These are phyloP conservation scores for Lithosia quadra DNA, from an alignment of 2,888 invertebrate genomes.

Conservation along the genomic window DNA sequence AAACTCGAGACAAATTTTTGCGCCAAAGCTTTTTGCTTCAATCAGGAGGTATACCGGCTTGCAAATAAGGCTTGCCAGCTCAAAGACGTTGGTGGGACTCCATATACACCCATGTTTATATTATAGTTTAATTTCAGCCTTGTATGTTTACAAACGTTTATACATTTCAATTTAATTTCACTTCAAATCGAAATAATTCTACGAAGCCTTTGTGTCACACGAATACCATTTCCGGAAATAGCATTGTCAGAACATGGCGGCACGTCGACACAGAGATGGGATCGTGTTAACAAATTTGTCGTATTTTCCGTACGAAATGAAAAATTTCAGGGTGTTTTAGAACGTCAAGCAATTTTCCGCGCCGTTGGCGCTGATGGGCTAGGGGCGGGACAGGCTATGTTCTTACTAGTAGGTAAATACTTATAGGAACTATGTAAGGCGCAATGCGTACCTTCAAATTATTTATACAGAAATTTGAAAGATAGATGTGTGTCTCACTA, in stretches of 20 bases:
- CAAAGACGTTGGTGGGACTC: too few relatives aligned
- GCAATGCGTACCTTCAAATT: not conserved
- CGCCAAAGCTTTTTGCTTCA: too few relatives aligned
- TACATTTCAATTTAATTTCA: not conserved
- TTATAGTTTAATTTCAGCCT: not conserved
- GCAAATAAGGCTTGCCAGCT: too few relatives aligned
- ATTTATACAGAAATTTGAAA: not conserved
- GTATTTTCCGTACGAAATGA: conserved; percentile 39
- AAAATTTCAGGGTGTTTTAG: conserved; percentile 43
- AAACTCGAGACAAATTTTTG: too few relatives aligned
- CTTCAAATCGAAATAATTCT: not conserved
- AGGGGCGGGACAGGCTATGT: conserved; percentile 23
- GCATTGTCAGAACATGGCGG: conserved; percentile 23
- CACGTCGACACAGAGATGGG: conserved; percentile 21
- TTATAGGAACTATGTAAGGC: not conserved
- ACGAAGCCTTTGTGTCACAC: conserved; percentile 2
- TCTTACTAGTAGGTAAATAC: not conserved
- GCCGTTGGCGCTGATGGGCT: conserved; percentile 24
- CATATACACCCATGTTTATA: too few relatives aligned
- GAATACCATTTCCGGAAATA: conserved; percentile 24
- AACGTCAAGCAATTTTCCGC: conserved; percentile 47
- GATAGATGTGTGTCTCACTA: too few relatives aligned
- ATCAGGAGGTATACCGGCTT: too few relatives aligned
- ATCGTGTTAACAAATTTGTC: conserved; percentile 35
- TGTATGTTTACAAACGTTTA: not conserved